Percentiles rank a stretch among this genome's conserved stretches.
phyloP scores from a whole-genome alignment of 2,888 invertebrate genomes.

The Gasteruption jaculator region DNA sequence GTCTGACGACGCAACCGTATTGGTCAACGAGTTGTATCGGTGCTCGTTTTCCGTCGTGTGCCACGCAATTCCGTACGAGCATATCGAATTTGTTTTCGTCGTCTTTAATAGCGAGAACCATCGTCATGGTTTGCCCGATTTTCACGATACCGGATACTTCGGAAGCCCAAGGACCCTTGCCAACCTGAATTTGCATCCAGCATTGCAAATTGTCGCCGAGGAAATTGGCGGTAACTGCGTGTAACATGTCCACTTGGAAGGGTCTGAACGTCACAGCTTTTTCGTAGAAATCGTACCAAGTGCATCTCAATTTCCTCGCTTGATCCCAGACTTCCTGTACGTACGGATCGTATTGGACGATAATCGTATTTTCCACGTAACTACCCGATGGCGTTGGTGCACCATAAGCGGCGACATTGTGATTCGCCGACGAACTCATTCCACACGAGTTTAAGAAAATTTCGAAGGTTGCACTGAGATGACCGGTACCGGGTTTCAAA shows the following conservation, averaged over 20 bases:
- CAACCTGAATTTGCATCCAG: conserved; percentile 97
- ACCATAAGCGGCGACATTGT: conserved; percentile 78
- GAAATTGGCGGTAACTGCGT: conserved; percentile 93
- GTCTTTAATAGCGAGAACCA: conserved; percentile 93
- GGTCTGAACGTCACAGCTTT: conserved; percentile 92
- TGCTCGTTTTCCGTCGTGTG: conserved; percentile 89
- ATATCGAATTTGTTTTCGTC: conserved; percentile 95
- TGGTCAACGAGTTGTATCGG: conserved; percentile 92
- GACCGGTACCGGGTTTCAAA: conserved; percentile 85
- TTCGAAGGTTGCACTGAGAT: conserved; percentile 87
- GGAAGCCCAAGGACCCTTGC: conserved; percentile 96
- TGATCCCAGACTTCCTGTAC: conserved; percentile 96
- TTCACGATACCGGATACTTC: conserved; percentile 94
- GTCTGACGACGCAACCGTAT: conserved; percentile 88
- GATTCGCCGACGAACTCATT: conserved; percentile 89
- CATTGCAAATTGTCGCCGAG: conserved; percentile 92
- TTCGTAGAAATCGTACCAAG: conserved; percentile 95
- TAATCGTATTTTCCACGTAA: conserved; percentile 91
- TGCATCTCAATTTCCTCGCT: conserved; percentile 85
- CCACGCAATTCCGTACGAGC: conserved; percentile 90
- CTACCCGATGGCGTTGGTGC: conserved; percentile 88
- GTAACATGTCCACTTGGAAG: conserved; percentile 93
- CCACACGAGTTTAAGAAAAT: conserved; percentile 91
- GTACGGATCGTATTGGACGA: conserved; percentile 91
- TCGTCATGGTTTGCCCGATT: conserved; percentile 95